These are phyloP conservation scores for Hoplostethus atlanticus DNA, from an alignment of 2,797 vertebrate genomes.

Conservation along the genomic window DNA sequence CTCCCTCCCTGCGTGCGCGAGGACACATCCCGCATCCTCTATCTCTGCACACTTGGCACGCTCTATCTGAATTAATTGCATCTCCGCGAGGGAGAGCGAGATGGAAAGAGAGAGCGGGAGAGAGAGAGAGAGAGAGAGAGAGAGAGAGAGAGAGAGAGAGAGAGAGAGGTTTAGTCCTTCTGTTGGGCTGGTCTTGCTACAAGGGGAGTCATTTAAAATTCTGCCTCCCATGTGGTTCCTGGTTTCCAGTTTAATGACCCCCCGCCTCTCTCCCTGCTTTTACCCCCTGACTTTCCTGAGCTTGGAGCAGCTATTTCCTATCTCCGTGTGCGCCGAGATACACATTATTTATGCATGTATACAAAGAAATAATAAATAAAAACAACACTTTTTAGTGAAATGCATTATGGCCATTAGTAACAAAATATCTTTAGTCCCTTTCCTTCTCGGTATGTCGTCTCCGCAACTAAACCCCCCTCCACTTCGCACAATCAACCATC, in stretches of 20 bases:
- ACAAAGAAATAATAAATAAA: conserved; percentile 41
- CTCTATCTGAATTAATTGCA: conserved; percentile 88
- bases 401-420: conserved; percentile 39
- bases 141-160: conserved; percentile 41
- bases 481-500: conserved; percentile 41
- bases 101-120: conserved; percentile 74
- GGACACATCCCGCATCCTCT: conserved; percentile 83
- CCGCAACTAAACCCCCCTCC: conserved; percentile 26
- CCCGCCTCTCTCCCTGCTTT: conserved; percentile 62
- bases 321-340: conserved; percentile 34
- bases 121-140: conserved; percentile 52
- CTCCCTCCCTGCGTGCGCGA: conserved; percentile 80
- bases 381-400: conserved; percentile 35
- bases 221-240: conserved; percentile 87
- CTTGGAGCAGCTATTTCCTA: conserved; percentile 56
- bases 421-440: background rate
- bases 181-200: conserved; percentile 84
- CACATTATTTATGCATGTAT: conserved; percentile 41
- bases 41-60: conserved; percentile 87
- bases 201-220: conserved; percentile 89
- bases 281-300: conserved; percentile 63
- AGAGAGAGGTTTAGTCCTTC: conserved; percentile 76
- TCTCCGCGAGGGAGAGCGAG: conserved; percentile 84
- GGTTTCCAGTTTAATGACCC: conserved; percentile 89
- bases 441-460: conserved; percentile 16